Conservation (phyloP, 2,113 vertebrate species). For the Amazona vittata region DNA sequence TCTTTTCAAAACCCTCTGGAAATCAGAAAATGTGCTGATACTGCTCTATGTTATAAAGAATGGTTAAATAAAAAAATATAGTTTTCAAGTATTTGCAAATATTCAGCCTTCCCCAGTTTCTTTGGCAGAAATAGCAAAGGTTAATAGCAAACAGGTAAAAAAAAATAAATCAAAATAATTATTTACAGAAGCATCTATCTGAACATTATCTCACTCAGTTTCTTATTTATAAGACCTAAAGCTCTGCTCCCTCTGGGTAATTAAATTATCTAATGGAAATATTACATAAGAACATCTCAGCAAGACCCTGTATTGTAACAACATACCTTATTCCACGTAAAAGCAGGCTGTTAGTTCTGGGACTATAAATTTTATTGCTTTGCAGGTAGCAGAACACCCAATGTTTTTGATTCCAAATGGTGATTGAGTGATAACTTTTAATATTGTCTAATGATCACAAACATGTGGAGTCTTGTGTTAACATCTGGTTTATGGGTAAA, state of each 20-base stretch:
- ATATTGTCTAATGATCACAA: conserved; percentile 72
- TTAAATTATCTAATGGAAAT: conserved; percentile 76
- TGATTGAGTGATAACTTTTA: conserved; percentile 64
- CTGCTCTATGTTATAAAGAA: conserved; percentile 32
- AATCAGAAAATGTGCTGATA: conserved; percentile 72
- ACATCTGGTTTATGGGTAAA: conserved; percentile 71
- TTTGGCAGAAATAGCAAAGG: conserved; percentile 22
- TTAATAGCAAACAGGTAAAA: conserved; percentile 60
- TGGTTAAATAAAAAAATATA: conserved; percentile 45
- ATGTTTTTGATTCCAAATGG: conserved; percentile 51
- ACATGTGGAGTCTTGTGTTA: conserved; percentile 54
- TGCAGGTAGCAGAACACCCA: conserved; percentile 66
- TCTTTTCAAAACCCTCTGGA: conserved; percentile 62
- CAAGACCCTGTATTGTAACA: conserved; percentile 55
- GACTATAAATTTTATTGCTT: conserved; percentile 71
- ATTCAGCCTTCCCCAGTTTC: conserved; percentile 1
- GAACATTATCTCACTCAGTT: not conserved
- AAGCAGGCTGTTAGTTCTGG: conserved; percentile 63
- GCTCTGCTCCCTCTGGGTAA: conserved; percentile 36
- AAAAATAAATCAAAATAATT: conserved; percentile 26
- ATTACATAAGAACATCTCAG: conserved; percentile 61
- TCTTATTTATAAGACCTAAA: conserved; percentile 4
- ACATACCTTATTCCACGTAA: conserved; percentile 24
- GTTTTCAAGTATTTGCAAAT: conserved; percentile 7
- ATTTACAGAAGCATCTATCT: conserved; percentile 44